A percentile compares a stretch with the other conserved stretches of the same genome.
Conservation (phyloP, 2,888 invertebrate species). For the Poecilobothrus nobilitatus region DNA sequence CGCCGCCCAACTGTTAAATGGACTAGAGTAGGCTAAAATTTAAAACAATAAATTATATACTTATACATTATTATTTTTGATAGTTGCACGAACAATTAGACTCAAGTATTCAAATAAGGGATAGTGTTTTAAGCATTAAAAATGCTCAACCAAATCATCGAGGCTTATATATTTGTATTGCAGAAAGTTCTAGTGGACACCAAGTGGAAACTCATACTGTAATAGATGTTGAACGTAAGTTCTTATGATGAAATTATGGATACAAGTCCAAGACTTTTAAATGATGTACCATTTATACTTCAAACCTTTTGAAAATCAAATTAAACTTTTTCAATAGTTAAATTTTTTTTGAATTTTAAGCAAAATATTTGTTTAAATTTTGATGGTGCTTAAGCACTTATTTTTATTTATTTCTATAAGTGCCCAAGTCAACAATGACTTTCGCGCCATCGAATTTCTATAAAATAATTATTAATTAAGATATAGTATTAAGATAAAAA, state of each 20-base stretch:
- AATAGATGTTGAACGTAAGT: slow-evolving; percentile 79
- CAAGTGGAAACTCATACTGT: slow-evolving; percentile 58
- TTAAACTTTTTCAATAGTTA: too few relatives aligned
- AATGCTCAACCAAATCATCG: slow-evolving; percentile 65
- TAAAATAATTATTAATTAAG: too few relatives aligned
- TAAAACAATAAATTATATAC: background rate
- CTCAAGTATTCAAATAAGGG: slow-evolving; percentile 53
- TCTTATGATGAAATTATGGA: background rate
- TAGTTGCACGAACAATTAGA: slow-evolving; percentile 48
- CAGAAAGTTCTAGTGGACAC: slow-evolving; percentile 50
- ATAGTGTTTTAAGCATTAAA: slow-evolving; percentile 56
- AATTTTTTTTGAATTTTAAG: too few relatives aligned
- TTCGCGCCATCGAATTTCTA: too few relatives aligned
- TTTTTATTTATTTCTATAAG: too few relatives aligned
- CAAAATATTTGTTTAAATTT: too few relatives aligned
- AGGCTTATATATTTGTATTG: slow-evolving; percentile 77
- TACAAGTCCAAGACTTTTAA: too few relatives aligned
- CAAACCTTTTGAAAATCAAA: too few relatives aligned
- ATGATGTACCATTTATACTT: too few relatives aligned
- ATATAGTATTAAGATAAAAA: too few relatives aligned
- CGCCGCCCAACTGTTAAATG: slow-evolving; percentile 73
- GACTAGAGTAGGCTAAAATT: slow-evolving; percentile 55
- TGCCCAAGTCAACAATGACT: too few relatives aligned
- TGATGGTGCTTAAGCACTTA: too few relatives aligned
- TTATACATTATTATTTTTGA: background rate